Conservation (phyloP, 2,113 vertebrate genomes). For the Aythya baeri region DNA sequence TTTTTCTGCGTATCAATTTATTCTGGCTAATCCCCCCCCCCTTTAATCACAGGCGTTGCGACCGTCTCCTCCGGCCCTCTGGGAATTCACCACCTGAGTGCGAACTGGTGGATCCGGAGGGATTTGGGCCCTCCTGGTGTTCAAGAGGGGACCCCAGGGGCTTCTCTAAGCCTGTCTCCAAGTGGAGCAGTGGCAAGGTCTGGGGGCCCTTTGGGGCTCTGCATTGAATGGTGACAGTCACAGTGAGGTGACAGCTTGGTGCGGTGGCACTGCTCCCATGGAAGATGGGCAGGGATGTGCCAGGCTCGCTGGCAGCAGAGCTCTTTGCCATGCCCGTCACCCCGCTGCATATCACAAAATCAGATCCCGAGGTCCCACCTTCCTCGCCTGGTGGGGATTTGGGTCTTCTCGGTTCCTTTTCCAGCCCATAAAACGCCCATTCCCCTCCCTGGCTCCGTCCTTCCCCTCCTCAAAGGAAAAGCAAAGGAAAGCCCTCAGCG, state of each 20-base stretch:
- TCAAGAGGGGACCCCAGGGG: accelerated
- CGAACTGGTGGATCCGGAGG: not conserved
- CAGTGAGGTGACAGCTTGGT: not conserved
- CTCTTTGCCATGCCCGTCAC: accelerated
- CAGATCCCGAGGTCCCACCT: not conserved
- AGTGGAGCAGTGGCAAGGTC: not conserved
- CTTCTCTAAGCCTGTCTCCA: not conserved
- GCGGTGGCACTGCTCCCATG: accelerated
- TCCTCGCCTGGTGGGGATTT: accelerated
- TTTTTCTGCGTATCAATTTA: not conserved
- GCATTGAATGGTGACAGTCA: too few relatives aligned
- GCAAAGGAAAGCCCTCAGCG: not conserved
- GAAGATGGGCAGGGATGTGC: not conserved
- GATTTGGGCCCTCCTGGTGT: not conserved
- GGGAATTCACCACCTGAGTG: not conserved
- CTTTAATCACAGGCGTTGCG: not conserved
- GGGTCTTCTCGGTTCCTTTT: not conserved
- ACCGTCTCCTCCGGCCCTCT: not conserved
- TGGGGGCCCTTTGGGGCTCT: too few relatives aligned
- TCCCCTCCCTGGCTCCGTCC: not conserved
- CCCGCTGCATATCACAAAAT: accelerated
- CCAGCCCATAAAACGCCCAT: not conserved
- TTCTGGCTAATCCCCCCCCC: not conserved
- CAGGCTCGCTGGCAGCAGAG: not conserved
- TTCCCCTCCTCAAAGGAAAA: not conserved